Percentiles rank a stretch among this genome's conserved stretches.
Conservation (phyloP, 2,113 vertebrate genomes). For the Alouatta palliata region DNA sequence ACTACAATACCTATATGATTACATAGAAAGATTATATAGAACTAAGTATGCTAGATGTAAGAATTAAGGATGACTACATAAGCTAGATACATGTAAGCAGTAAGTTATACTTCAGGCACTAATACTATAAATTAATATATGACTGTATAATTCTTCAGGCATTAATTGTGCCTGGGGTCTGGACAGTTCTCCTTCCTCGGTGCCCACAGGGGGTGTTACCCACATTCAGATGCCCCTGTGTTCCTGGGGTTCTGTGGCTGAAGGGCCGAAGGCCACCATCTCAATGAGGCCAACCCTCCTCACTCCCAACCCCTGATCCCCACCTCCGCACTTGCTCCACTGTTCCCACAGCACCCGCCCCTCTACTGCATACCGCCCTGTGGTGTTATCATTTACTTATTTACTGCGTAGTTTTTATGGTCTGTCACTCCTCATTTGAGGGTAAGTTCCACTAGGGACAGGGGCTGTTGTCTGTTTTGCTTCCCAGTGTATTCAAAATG, state of each 20-base stretch:
- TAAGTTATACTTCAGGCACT: too few species aligned
- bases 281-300: background rate
- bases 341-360: background rate
- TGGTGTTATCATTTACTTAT: background rate
- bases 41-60: too few species aligned
- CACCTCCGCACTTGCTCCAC: background rate
- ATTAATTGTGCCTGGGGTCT: too few species aligned
- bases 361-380: background rate
- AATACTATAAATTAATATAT: too few species aligned
- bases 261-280: background rate
- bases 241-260: background rate
- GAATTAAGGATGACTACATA: too few species aligned
- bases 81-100: too few species aligned
- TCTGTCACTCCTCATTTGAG: background rate
- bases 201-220: too few species aligned
- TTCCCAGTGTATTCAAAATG: background rate
- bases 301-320: background rate
- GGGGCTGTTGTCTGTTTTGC: background rate
- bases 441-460: background rate
- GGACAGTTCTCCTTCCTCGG: too few species aligned
- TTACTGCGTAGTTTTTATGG: background rate
- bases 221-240: background rate
- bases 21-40: too few species aligned
- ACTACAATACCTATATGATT: too few species aligned
- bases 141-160: too few species aligned